Evolutionary conservation across 2,113 vertebrate species (phyloP), one percentile per base, ranked within the genome.

Genomic region (Collichthys lucidus): DNA sequence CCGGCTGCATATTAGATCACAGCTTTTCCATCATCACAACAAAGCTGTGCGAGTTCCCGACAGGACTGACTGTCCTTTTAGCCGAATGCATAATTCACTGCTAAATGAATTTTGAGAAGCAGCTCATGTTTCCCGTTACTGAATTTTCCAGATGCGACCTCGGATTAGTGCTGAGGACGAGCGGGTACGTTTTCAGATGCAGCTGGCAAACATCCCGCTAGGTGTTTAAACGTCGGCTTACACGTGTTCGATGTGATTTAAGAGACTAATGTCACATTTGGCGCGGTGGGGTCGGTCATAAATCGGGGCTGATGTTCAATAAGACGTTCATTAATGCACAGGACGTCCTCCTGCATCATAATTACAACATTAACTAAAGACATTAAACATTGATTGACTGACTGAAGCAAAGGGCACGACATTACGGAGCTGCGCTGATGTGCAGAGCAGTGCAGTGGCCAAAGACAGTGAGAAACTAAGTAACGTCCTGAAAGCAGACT

Each of bases 401-500:
- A 11, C 35, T 56, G 35, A 56, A 46, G 47, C 12, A 47, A 57
- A 65, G 35, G 17, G n/a, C 17, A 15, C 1, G 6, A 5, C 40
- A 17, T 57, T 10, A 47, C 3, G 35, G 12, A 35, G 53, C 50
- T 56, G 17, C 17, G 20, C 31, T 64, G 15, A 14, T 46, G 44
- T 14, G 44, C 14, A 26, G 35, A 40, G 7, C 1, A 5, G 5
- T 6, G 15, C 19, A n/a, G 15, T 10, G 14, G 42, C 17, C 70
- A 74, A 3, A 16, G 40, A 16, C 16, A 11, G 50, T 29, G 8
- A 12, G n/a, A 31, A 31, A 31, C 35, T 17, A 7, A 26, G 10
- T 3, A 4, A 16, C 5, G 49, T 16, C 4, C 24, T 4, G 22
- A 11, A 19, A 7, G 0, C 16, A 1, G 16, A 86, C 96, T 96